Evolutionary conservation across 2,113 vertebrate genomes (phyloP), one percentile per base, ranked within the genome.

Genomic region (Corydoras sp.): DNA sequence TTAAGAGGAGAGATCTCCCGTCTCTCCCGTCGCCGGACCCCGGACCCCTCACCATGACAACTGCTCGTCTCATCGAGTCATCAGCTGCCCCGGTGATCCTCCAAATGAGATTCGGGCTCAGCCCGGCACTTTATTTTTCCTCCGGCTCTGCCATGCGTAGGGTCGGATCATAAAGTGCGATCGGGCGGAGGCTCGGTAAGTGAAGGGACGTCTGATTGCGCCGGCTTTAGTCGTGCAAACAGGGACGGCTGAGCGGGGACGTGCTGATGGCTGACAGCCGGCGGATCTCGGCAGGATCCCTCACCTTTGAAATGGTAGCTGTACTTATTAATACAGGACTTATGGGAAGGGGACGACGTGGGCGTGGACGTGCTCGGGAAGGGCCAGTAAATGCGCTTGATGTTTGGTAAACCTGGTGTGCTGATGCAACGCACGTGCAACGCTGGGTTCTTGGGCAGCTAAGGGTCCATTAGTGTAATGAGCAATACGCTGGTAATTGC

Each of bases 1-100:
- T 92, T 92, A 94, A 90, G 88, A 88, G 86, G 81, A 88, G 75
- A 89, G 89, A 90, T 89, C 89, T 86, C 64, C 58, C 18, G 2
- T 24, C 18, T 62, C 75, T 71, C 59, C 15, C 60, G 50, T 71
- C 54, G 15, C 75, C n/a, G 49, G 75, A 73, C 79, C 83, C 81
- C 76, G 81, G 83, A 80, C 81, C 80, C 88, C 81, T 86, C 82
- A 54, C 82, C 77, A 80, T 84, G 85, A 85, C 83, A 85, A 80
- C 83, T 76, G 72, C 76, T 73, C 69, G 68, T 77, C 86, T 82
- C 81, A 80, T 84, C 80, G 84, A 24, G 68, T 86, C 86, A 91
- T 85, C 83, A 88, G 88, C 81, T 85, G 71, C 81, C 76, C 73
- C 72, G 80, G 84, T 81, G 73, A 83, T 88, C 59, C 74, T 66